Percentiles rank a stretch among this genome's conserved stretches.
Conservation (phyloP, 2,888 invertebrate genomes). For the Melitaea athalia region DNA sequence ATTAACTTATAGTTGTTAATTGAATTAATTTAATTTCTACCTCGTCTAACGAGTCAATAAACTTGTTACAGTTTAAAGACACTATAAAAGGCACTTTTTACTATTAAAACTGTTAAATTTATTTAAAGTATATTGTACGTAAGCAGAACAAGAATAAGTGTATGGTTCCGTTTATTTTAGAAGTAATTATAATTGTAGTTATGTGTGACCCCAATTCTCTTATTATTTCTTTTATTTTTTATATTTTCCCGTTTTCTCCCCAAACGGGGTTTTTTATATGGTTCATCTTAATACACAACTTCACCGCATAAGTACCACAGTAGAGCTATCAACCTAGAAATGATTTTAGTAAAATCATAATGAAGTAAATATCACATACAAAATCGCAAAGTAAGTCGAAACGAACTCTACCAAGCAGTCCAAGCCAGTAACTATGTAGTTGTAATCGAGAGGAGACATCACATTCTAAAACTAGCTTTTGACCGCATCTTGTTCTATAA, state of each 20-base stretch:
- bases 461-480: constrained; percentile 2
- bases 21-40: too few relatives aligned
- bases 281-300: too few relatives aligned
- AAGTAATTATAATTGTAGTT: background rate
- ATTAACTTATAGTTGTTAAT: too few relatives aligned
- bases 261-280: too few relatives aligned
- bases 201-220: too few relatives aligned
- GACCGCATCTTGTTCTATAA: background rate
- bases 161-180: background rate
- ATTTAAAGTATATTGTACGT: background rate
- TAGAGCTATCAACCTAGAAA: too few relatives aligned
- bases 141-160: background rate
- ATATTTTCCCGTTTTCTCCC: too few relatives aligned
- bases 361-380: background rate
- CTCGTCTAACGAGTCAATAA: constrained; percentile 1
- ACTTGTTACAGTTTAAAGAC: constrained; percentile 1
- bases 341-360: background rate
- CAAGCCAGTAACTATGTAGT: background rate
- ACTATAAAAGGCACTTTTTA: background rate
- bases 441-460: constrained; percentile 1
- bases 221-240: too few relatives aligned
- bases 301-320: too few relatives aligned
- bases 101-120: background rate
- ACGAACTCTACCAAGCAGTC: background rate
- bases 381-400: background rate